phyloP scores from a whole-genome alignment of 2,888 invertebrate species.

The Pterostichus niger region DNA sequence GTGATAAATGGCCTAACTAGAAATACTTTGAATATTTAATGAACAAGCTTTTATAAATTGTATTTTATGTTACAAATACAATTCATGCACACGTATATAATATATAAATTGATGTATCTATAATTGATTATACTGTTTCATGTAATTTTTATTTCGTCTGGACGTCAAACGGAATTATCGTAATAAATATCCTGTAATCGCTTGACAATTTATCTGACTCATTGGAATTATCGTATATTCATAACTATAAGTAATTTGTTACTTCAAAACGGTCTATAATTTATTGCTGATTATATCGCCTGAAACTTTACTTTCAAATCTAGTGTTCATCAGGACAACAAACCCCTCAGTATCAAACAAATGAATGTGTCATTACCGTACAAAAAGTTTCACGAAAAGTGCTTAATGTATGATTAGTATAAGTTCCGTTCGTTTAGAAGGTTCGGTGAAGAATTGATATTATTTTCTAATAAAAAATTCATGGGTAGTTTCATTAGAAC shows the following conservation, averaged over 20 bases:
- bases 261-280: too few relatives aligned
- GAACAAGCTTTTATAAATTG: neutral
- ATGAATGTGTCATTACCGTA: constrained; percentile 11
- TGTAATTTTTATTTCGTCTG: constrained; percentile 2
- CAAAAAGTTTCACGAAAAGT: neutral
- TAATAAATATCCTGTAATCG: constrained; percentile 39
- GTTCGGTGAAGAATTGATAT: constrained; percentile 22
- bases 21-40: constrained; percentile 7
- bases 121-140: constrained; percentile 10
- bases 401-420: constrained; percentile 19
- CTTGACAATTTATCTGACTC: constrained; percentile 34
- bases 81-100: neutral
- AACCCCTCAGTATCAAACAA: neutral
- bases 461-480: constrained; percentile 45
- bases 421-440: neutral
- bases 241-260: constrained; percentile 7
- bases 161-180: constrained; percentile 21
- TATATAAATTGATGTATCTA: constrained; percentile 22
- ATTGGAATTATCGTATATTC: constrained; percentile 12
- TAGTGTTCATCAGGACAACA: too few relatives aligned
- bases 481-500: constrained; percentile 25
- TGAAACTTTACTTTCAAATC: constrained; percentile 11
- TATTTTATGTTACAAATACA: neutral
- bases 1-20: neutral
- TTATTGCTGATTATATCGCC: too few relatives aligned